Evolutionary conservation across 1,140 invertebrate species (phyloP), one percentile per base, ranked within the genome.

Genomic region (Mercenaria mercenaria): DNA sequence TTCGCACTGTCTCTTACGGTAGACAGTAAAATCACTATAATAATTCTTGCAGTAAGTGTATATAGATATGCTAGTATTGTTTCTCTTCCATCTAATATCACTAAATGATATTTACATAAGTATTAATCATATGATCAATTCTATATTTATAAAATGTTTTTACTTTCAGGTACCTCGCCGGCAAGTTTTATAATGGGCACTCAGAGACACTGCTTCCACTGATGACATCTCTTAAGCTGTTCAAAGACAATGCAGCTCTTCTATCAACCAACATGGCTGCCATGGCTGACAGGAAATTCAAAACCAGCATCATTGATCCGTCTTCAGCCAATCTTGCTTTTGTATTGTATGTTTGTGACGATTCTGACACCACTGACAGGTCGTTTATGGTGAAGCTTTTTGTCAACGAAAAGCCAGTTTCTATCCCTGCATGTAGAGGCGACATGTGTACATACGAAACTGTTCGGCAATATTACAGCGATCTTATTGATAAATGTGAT

Each of bases 401-500:
- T 41, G 69, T 74, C 1, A 74, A 74, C n/a, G 69, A 74, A 74
- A 1, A 39, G 39, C 34, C 69, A 6, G n/a, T 74, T 23, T 20
- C 4, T n/a, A 74, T 74, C 1, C 69, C 69, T 41, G 34, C 69
- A 11, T 74, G 69, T 74, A n/a, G 20, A 20, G 37, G 6, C 18
- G 8, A 41, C 39, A 41, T n/a, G 1, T 74, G 69, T 41, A 23
- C 13, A 34, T 74, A 39, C 23, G 32, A 74, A 1, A 20, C 34
- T 1, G 69, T 74, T 0, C n/a, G 32, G 18, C 32, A 74, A 41
- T 41, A 41, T 3, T 74, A 39, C 37, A 29, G 37, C 4, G 69
- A 74, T 1, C 32, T 74, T 8, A 39, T 34, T 20, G 69, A 74
- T 37, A 74, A 74, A 74, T 74, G 69, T 74, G 69, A 74, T n/a